Percentiles rank a stretch among this genome's conserved stretches.
phyloP scores from a whole-genome alignment of 1,140 invertebrate species.

The Rhizoglyphus robini region DNA sequence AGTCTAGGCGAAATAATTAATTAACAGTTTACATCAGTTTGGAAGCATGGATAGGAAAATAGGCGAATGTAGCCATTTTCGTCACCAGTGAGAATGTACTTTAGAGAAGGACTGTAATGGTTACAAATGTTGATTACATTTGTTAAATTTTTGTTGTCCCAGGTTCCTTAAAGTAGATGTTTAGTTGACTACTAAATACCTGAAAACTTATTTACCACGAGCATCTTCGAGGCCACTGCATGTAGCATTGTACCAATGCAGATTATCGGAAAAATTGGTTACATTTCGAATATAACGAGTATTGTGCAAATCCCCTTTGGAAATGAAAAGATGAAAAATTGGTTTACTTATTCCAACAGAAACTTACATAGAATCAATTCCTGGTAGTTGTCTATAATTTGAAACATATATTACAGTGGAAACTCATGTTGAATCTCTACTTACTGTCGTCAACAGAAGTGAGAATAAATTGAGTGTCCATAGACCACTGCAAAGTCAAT shows the following conservation, averaged over 20 bases:
- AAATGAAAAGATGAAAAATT: not conserved
- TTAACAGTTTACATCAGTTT: slow-evolving; percentile 30
- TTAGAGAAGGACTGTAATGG: slow-evolving; percentile 61
- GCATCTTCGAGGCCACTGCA: slow-evolving; percentile 23
- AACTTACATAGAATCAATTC: slow-evolving; percentile 23
- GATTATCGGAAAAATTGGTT: not conserved
- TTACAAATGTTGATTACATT: slow-evolving; percentile 61
- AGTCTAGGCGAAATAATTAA: not conserved
- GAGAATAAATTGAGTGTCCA: slow-evolving; percentile 17
- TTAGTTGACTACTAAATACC: not conserved
- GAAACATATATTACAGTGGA: not conserved
- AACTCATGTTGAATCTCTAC: not conserved
- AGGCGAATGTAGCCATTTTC: slow-evolving; percentile 77
- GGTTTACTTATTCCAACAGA: not conserved
- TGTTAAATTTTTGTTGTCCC: slow-evolving; percentile 73
- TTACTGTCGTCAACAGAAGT: slow-evolving; percentile 23
- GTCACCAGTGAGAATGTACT: slow-evolving; percentile 70
- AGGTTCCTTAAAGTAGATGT: slow-evolving; percentile 47
- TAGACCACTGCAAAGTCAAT: slow-evolving; percentile 21
- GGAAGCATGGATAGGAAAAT: slow-evolving; percentile 46
- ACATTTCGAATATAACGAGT: slow-evolving; percentile 21
- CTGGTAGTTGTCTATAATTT: slow-evolving; percentile 15
- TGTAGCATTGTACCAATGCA: slow-evolving; percentile 22
- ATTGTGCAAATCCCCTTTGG: slow-evolving; percentile 21
- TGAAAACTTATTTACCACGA: slow-evolving; percentile 7